Conservation (phyloP, 1,140 invertebrate species). For the Cheumatopsyche charites region DNA sequence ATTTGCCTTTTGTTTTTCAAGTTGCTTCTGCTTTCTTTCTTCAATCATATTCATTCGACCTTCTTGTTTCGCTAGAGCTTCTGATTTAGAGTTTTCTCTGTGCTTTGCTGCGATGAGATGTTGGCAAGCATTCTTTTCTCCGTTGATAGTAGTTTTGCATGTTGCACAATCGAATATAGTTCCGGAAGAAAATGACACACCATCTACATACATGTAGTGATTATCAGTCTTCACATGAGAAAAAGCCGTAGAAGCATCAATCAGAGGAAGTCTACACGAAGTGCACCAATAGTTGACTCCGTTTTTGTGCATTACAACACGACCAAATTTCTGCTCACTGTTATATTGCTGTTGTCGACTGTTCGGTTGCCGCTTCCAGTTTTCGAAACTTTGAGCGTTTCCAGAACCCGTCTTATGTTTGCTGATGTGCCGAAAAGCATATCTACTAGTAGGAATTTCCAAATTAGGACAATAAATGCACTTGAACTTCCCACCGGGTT, state of each 20-base stretch:
- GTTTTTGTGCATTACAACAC: conserved; percentile 31
- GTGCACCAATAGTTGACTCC: conserved; percentile 37
- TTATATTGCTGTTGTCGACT: conserved; percentile 22
- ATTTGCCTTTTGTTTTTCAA: conserved; percentile 13
- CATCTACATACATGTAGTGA: conserved; percentile 37
- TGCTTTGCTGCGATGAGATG: conserved; percentile 32
- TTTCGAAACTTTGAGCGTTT: conserved; percentile 20
- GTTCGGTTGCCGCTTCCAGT: conserved; percentile 30
- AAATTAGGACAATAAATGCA: conserved; percentile 29
- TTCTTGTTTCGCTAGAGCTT: conserved; percentile 27
- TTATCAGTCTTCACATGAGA: conserved; percentile 34
- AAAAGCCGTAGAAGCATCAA: conserved; percentile 32
- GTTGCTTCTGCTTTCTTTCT: conserved; percentile 29
- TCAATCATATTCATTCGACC: conserved; percentile 28
- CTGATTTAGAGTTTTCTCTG: conserved; percentile 26
- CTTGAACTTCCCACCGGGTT: conserved; percentile 26
- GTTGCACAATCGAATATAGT: conserved; percentile 38
- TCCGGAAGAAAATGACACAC: conserved; percentile 23
- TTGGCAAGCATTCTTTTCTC: conserved; percentile 41
- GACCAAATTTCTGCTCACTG: conserved; percentile 25
- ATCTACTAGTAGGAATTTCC: conserved; percentile 27
- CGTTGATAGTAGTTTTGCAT: conserved; percentile 41
- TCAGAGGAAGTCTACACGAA: conserved; percentile 28
- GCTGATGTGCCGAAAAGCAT: conserved; percentile 20
- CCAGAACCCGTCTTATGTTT: conserved; percentile 27